Evolutionary conservation across 2,888 invertebrate species (phyloP).

Genomic region (Drosophila koepferae): DNA sequence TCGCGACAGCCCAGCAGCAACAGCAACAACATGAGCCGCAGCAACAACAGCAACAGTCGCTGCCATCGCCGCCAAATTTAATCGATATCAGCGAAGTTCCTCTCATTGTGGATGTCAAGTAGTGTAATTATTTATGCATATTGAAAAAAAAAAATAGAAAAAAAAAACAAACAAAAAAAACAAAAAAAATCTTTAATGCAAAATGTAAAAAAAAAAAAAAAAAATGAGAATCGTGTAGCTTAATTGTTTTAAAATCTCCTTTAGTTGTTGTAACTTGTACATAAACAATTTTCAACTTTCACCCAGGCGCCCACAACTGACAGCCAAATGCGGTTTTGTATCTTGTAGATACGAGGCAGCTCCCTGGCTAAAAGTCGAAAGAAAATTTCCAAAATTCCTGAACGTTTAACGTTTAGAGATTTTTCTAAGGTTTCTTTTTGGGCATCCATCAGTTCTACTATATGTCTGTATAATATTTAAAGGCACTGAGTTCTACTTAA

Average conservation of each 20-base stretch:
- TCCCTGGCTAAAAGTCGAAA: constrained; percentile 30
- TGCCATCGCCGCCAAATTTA: constrained; percentile 84
- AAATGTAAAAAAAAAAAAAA: constrained; percentile 64
- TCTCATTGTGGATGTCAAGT: constrained; percentile 85
- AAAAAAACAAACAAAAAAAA: constrained; percentile 33
- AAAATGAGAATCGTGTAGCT: constrained; percentile 56
- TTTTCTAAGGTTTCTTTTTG: constrained; percentile 11
- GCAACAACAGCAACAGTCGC: constrained; percentile 64
- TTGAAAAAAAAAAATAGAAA: constrained; percentile 47
- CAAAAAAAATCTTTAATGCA: constrained; percentile 31
- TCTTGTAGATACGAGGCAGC: constrained; percentile 24
- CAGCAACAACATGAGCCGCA: constrained; percentile 64
- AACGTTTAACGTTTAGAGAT: constrained; percentile 62
- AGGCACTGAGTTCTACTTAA: constrained; percentile 85
- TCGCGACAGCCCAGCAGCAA: constrained; percentile 52
- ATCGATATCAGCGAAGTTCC: constrained; percentile 85
- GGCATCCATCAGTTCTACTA: constrained; percentile 40
- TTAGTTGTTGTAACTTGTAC: constrained; percentile 74
- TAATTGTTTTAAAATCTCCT: constrained; percentile 70
- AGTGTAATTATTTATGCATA: constrained; percentile 81
- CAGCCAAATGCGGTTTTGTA: constrained; percentile 31
- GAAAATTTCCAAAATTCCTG: constrained; percentile 31
- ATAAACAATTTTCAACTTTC: constrained; percentile 68
- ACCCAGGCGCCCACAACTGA: constrained; percentile 44
- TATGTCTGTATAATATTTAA: constrained; percentile 75